These are phyloP conservation scores for Luscinia luscinia DNA, from an alignment of 2,797 vertebrate genomes.

Conservation along the genomic window DNA sequence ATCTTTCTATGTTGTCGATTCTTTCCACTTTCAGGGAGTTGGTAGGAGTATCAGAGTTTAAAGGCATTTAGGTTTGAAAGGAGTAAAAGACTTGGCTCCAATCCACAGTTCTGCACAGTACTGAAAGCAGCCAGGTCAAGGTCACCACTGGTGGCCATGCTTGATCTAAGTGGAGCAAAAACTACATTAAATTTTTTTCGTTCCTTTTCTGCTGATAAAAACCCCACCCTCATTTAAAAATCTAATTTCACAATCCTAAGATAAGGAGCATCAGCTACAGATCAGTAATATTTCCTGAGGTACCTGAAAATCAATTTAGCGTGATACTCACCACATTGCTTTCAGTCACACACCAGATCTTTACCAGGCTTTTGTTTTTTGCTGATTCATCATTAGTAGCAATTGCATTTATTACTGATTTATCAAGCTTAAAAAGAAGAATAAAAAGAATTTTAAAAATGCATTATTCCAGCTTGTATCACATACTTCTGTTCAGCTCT, in stretches of 20 bases:
- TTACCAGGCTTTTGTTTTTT: conserved; percentile 90
- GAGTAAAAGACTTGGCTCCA: not conserved
- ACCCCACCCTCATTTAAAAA: not conserved
- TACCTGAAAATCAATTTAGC: not conserved
- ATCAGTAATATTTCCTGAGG: not conserved
- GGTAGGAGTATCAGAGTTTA: not conserved
- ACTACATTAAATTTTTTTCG: not conserved
- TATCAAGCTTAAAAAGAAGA: conserved; percentile 84
- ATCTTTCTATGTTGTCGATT: not conserved
- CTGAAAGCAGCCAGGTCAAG: not conserved
- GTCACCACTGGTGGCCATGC: not conserved
- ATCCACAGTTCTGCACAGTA: not conserved
- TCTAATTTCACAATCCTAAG: not conserved
- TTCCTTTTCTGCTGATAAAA: not conserved
- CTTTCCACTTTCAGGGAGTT: not conserved
- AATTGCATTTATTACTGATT: conserved; percentile 87
- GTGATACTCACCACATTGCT: conserved; percentile 78
- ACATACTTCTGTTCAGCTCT: not conserved
- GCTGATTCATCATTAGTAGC: conserved; percentile 82
- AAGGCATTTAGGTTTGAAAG: not conserved
- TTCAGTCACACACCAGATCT: conserved; percentile 86
- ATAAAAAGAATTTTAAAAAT: not conserved
- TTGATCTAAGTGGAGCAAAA: not conserved
- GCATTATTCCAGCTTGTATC: not conserved
- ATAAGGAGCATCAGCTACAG: not conserved